phyloP scores from a whole-genome alignment of 2,797 vertebrate genomes.

The Acomys russatus region DNA sequence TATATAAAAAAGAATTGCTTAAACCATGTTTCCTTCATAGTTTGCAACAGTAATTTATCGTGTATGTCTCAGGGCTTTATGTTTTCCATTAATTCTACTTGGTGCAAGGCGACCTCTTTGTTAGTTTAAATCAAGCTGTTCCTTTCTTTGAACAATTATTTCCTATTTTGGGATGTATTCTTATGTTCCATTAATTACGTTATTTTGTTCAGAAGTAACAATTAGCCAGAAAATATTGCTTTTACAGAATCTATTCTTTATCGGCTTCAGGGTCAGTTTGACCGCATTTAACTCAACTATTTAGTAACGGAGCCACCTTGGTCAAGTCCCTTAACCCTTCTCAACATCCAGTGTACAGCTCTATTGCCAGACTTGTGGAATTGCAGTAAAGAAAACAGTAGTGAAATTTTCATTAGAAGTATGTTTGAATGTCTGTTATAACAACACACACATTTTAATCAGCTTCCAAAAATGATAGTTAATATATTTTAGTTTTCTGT shows the following conservation, averaged over 20 bases:
- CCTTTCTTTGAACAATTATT: neutral
- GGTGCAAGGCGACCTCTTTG: slow-evolving; percentile 43
- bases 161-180: neutral
- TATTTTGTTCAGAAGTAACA: slow-evolving; percentile 62
- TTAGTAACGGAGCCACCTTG: slow-evolving; percentile 5
- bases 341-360: neutral
- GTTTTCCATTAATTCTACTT: slow-evolving; percentile 29
- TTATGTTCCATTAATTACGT: slow-evolving; percentile 65
- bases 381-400: neutral
- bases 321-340: neutral
- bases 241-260: slow-evolving; percentile 46
- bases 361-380: neutral
- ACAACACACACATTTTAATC: neutral
- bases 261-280: slow-evolving; percentile 15
- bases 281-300: slow-evolving; percentile 31
- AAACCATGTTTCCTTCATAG: neutral
- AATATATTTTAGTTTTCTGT: neutral
- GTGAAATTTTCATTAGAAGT: neutral
- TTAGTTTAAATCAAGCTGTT: slow-evolving; percentile 53
- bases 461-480: neutral
- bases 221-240: slow-evolving; percentile 55
- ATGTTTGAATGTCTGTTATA: neutral
- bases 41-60: neutral
- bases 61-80: neutral
- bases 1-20: neutral